Conservation (phyloP, 2,888 invertebrate species). For the Schizaphis graminum region DNA sequence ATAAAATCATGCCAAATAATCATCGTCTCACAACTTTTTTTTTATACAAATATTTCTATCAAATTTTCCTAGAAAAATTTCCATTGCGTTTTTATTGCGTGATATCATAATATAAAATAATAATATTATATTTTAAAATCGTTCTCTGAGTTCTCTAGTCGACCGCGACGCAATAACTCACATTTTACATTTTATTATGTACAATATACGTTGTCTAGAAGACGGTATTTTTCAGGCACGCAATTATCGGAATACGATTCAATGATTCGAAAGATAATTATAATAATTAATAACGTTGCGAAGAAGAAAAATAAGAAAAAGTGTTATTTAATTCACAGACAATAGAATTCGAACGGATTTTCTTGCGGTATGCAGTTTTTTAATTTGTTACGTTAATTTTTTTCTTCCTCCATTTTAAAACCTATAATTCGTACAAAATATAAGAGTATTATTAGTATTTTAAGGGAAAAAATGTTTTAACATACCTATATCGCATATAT, state of each 20-base stretch:
- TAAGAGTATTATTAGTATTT: slow-evolving; percentile 61
- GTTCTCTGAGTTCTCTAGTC: neutral
- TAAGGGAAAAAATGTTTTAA: slow-evolving; percentile 33
- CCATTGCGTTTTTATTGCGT: neutral
- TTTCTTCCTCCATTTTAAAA: neutral
- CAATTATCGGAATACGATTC: neutral
- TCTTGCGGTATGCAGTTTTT: neutral
- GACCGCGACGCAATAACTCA: neutral
- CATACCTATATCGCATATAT: slow-evolving; percentile 16
- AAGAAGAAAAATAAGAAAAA: neutral
- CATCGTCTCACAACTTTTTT: neutral
- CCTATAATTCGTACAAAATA: slow-evolving; percentile 56
- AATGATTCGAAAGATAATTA: neutral
- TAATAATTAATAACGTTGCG: neutral
- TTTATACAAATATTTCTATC: neutral
- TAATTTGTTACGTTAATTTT: neutral
- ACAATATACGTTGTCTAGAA: neutral
- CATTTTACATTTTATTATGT: neutral
- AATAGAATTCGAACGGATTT: neutral
- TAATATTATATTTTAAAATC: neutral
- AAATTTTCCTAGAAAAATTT: neutral
- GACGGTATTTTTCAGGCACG: neutral
- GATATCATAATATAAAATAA: neutral
- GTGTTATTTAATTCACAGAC: neutral
- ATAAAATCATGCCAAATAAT: neutral